These are phyloP conservation scores for Brachystomella parvula DNA, from an alignment of 1,140 invertebrate genomes.

Conservation along the genomic window DNA sequence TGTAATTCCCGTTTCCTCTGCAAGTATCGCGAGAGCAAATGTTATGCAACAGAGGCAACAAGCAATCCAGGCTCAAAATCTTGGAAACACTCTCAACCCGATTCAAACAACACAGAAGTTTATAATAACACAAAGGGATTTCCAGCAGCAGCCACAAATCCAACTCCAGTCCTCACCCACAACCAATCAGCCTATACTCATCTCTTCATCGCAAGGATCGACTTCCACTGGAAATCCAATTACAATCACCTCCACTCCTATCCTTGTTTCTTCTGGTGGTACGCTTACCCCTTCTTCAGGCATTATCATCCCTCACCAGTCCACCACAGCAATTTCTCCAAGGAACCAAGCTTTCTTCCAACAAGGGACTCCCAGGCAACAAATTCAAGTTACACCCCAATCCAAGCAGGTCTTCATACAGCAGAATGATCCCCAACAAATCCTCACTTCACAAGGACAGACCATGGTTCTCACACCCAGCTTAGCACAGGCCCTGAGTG, in stretches of 20 bases:
- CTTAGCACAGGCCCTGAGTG: slow-evolving; percentile 25
- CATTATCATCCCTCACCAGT: neutral
- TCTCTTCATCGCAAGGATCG: neutral
- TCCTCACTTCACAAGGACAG: slow-evolving; percentile 10
- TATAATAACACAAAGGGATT: neutral
- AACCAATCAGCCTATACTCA: neutral
- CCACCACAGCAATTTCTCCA: neutral
- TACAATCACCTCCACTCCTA: neutral
- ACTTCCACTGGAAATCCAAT: neutral
- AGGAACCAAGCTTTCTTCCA: neutral
- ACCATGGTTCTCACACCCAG: slow-evolving; percentile 25
- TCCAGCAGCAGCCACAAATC: neutral
- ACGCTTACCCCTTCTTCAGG: neutral
- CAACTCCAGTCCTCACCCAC: slow-evolving; percentile 2
- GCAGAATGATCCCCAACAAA: neutral
- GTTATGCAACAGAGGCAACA: slow-evolving; percentile 51
- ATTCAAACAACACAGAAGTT: slow-evolving; percentile 15
- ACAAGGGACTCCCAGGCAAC: neutral
- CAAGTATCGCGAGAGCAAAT: slow-evolving; percentile 44
- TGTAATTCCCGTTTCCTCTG: slow-evolving; percentile 40
- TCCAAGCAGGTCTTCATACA: neutral
- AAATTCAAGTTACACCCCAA: neutral
- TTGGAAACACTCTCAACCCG: neutral
- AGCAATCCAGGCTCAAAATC: slow-evolving; percentile 53
- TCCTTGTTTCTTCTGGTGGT: slow-evolving; percentile 3